phyloP scores from a whole-genome alignment of 2,888 invertebrate species.

The Eupithecia inturbata region DNA sequence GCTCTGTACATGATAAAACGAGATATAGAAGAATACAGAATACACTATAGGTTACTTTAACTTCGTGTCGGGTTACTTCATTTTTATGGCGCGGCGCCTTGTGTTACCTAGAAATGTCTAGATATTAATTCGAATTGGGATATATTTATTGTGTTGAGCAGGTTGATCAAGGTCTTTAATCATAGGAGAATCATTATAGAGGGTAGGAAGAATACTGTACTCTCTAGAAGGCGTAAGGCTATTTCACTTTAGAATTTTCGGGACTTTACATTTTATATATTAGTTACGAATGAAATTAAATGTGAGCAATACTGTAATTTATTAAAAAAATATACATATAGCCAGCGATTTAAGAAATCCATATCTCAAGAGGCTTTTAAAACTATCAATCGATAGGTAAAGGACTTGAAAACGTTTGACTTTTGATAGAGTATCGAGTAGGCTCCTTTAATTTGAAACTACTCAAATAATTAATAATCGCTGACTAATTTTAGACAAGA shows the following conservation, averaged over 20 bases:
- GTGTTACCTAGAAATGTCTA: neutral
- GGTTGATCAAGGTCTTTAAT: neutral
- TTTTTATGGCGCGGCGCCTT: neutral
- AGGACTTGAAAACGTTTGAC: neutral
- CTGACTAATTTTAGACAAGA: neutral
- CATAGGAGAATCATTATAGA: neutral
- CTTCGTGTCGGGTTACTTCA: constrained; percentile 7
- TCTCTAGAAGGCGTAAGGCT: neutral
- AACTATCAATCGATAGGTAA: neutral
- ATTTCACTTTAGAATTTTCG: neutral
- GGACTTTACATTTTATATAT: neutral
- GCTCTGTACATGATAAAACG: constrained; percentile 58
- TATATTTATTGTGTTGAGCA: neutral
- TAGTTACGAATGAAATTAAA: neutral
- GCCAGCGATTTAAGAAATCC: neutral
- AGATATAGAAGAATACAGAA: constrained; percentile 46
- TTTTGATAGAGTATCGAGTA: neutral
- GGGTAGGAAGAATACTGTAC: neutral
- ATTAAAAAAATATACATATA: neutral
- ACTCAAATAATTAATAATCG: neutral
- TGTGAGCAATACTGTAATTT: too few relatives aligned
- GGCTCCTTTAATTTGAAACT: neutral
- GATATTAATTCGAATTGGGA: neutral
- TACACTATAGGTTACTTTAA: constrained; percentile 2
- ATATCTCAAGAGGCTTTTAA: neutral